Evolutionary conservation across 92 coral and sea anemone species (phyloP).

Genomic region (Paragorgia papillata): DNA sequence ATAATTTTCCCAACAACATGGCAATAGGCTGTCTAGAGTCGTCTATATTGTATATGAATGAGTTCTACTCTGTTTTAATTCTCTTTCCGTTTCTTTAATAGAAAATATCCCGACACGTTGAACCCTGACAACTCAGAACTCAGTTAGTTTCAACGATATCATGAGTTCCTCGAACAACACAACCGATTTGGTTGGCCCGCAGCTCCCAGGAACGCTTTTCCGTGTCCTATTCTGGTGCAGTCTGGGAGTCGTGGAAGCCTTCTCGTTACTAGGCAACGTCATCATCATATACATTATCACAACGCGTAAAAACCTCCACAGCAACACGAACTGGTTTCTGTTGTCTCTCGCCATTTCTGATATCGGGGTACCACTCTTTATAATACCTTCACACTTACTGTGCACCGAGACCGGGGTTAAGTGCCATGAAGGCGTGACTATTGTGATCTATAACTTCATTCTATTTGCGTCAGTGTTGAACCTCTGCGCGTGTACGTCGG

Average conservation of each 20-base stretch:
- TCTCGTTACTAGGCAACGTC: conserved; percentile 74
- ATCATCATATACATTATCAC: conserved; percentile 63
- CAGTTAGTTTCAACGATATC: no score
- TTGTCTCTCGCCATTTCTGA: conserved; percentile 80
- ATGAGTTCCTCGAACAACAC: neutral
- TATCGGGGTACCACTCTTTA: conserved; percentile 63
- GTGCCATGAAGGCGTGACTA: conserved; percentile 52
- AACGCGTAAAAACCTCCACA: conserved; percentile 54
- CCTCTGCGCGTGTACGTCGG: conserved; percentile 69
- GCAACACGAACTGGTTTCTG: conserved; percentile 70
- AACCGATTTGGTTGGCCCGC: neutral
- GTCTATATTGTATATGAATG: no score
- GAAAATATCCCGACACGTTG: no score
- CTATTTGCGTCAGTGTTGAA: conserved; percentile 64
- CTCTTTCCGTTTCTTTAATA: no score
- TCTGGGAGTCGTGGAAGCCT: conserved; percentile 52
- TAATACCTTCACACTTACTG: conserved; percentile 66
- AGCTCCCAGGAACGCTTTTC: conserved; percentile 24
- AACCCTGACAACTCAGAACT: no score
- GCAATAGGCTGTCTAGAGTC: no score
- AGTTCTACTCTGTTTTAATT: no score
- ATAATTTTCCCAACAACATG: no score
- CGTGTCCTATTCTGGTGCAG: conserved; percentile 59
- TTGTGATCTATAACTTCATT: conserved; percentile 68
- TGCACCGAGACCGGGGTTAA: conserved; percentile 49